Base-by-base conservation (phyloP, 2,888 invertebrate genomes). In the Perizoma flavofasciatum region DNA sequence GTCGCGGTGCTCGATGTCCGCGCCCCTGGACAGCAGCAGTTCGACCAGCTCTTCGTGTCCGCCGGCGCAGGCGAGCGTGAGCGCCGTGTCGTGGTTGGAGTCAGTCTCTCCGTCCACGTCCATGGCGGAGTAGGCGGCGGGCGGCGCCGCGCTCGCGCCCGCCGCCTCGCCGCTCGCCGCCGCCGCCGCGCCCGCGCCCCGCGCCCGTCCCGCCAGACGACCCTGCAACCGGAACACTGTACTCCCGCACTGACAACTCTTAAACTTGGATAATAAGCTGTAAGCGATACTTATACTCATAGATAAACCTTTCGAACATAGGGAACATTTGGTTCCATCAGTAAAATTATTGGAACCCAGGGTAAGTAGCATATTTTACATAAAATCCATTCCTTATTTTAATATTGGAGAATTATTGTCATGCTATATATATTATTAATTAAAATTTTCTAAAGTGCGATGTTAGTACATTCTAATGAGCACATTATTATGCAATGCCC, bases 21-120 rank as follows among this genome's bases (percentile, higher is more conserved):
- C 98, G 57, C 98, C 98, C 65, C 98, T 95, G 69, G 95, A 95
- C 52, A 99, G 94, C 67, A 99, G 93, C 77, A 99, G 93, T 82
- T 97, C 97, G 7, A 99, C 99, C 22, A 99, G 94, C 78, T 99
- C 98, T 80, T 98, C 97, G 83, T 99, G 98, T 0, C 99, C 99
- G 66, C 98, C 98, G 62, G 98, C 98, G 89, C 98, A 99, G 49
- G 99, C 99, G 63, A 99, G 93, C 40, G 99, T 99, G 59, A 99
- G 93, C 55, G 99, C 99, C 5, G 99, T 99, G 90, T 99, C 99
- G 89, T 98, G 98, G 93, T 99, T 99, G 76, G 97, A 98, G 88
- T 99, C 99, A 0, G 99, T 99, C 92, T 98, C 98, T 6, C 98
- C 98, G 91, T 99, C 98, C 68, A 99, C 96, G 86, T 99, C 98